Conservation (phyloP, 1,140 invertebrate genomes). For the Rhopalosiphum padi region DNA sequence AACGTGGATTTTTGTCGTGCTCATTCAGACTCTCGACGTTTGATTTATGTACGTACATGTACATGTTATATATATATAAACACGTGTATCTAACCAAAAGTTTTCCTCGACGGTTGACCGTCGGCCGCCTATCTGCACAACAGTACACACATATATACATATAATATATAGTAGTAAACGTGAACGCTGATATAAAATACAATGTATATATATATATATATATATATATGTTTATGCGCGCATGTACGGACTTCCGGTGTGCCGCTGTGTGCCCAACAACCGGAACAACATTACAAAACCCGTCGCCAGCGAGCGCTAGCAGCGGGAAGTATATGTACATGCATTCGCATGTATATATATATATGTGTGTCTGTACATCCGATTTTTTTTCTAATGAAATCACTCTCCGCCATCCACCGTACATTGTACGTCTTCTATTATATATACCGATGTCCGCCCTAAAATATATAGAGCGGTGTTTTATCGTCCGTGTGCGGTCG, state of each 20-base stretch:
- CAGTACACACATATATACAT: neutral
- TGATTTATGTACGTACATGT: neutral
- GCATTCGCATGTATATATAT: neutral
- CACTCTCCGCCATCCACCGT: neutral
- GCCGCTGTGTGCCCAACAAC: slow-evolving; percentile 7
- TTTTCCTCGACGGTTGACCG: neutral
- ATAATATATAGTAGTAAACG: neutral
- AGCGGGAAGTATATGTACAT: neutral
- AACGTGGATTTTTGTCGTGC: neutral
- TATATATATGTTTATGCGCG: neutral
- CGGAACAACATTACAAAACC: slow-evolving; percentile 30
- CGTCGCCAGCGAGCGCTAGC: neutral
- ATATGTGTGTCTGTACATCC: neutral
- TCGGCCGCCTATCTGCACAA: neutral
- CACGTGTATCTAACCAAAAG: neutral
- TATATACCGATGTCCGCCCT: neutral
- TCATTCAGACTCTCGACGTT: neutral
- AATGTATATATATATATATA: neutral
- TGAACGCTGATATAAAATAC: neutral
- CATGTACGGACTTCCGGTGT: neutral
- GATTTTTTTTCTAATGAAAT: slow-evolving; percentile 27
- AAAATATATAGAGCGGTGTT: slow-evolving; percentile 9
- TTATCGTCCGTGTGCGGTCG: slow-evolving; percentile 23
- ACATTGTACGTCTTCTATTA: neutral
- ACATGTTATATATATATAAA: neutral